phyloP scores from a whole-genome alignment of 2,797 vertebrate species.

The Euphonia xanthogaster region DNA sequence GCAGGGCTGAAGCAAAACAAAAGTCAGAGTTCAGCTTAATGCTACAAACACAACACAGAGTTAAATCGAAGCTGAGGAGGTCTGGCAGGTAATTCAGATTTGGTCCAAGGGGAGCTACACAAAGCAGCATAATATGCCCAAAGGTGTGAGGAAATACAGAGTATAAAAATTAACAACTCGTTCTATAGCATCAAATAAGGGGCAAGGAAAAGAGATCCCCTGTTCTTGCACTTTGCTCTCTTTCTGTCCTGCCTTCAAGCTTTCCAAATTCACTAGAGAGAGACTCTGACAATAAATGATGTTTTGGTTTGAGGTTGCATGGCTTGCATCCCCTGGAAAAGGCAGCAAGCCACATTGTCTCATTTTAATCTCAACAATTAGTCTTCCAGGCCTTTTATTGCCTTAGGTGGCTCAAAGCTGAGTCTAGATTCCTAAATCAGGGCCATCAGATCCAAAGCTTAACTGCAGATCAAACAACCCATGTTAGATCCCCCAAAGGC shows the following conservation, averaged over 20 bases:
- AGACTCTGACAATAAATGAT: conserved; percentile 37
- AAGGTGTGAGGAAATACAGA: background rate
- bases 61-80: background rate
- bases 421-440: conserved; percentile 29
- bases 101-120: background rate
- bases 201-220: background rate
- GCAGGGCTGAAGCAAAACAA: background rate
- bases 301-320: conserved; percentile 37
- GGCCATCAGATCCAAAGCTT: background rate
- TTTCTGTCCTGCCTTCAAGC: conserved; percentile 33
- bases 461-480: background rate
- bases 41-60: background rate
- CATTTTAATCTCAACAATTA: conserved; percentile 63
- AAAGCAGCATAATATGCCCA: background rate
- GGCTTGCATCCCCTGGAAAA: conserved; percentile 61
- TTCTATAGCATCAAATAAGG: conserved; percentile 24
- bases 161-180: conserved; percentile 61
- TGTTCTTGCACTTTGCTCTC: conserved; percentile 22
- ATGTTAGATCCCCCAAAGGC: background rate
- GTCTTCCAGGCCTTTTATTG: conserved; percentile 35
- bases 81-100: background rate
- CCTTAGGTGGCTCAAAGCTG: conserved; percentile 58
- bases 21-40: background rate
- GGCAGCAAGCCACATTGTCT: conserved; percentile 30
- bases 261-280: conserved; percentile 53